phyloP scores from a whole-genome alignment of 2,888 invertebrate species.

The Diogma glabrata region DNA sequence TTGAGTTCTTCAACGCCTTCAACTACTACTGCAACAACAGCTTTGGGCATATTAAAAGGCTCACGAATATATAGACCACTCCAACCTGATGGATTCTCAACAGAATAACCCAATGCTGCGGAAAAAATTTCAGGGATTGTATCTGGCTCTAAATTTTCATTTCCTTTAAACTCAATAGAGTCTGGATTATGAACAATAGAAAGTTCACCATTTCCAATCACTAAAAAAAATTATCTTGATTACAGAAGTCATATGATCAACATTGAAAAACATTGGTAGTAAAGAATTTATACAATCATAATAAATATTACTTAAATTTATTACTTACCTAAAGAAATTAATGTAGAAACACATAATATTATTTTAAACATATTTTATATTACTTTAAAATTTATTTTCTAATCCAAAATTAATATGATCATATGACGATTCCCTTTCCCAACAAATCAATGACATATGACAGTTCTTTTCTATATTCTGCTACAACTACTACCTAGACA shows the following conservation, averaged over 20 bases:
- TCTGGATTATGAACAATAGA: constrained; percentile 54
- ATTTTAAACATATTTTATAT: constrained; percentile 1
- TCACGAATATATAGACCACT: constrained; percentile 52
- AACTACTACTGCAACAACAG: constrained; percentile 53
- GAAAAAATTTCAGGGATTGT: constrained; percentile 58
- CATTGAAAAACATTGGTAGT: too few species aligned
- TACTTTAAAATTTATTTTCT: not conserved
- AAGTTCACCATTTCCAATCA: constrained; percentile 42
- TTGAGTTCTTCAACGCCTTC: constrained; percentile 48
- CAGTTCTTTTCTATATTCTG: constrained; percentile 4
- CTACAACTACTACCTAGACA: not conserved
- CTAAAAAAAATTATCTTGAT: constrained; percentile 16
- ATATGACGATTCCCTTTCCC: constrained; percentile 1
- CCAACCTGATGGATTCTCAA: constrained; percentile 60
- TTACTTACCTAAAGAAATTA: constrained; percentile 7
- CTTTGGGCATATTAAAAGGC: constrained; percentile 64
- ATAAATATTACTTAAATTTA: too few species aligned
- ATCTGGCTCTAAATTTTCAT: constrained; percentile 45
- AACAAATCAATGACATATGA: constrained; percentile 5
- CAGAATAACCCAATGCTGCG: constrained; percentile 59
- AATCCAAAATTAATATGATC: not conserved
- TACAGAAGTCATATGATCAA: constrained; percentile 6
- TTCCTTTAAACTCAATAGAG: constrained; percentile 55
- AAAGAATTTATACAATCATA: too few species aligned
- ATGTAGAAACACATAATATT: not conserved